Conservation (phyloP, 1,140 invertebrate genomes). For the Leucophenga varia region DNA sequence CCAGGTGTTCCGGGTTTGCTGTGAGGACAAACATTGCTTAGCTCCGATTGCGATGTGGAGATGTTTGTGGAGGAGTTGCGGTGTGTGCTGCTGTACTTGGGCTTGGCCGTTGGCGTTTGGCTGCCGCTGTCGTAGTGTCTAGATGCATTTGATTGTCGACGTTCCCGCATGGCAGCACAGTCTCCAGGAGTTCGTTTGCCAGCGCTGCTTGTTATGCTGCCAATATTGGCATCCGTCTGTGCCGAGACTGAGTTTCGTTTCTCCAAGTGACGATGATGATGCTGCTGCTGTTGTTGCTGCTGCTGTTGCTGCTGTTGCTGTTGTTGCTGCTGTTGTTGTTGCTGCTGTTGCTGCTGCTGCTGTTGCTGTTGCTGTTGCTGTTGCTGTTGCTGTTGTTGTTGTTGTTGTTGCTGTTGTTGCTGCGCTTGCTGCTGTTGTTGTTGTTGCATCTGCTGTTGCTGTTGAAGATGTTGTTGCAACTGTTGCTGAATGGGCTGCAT, state of each 20-base stretch:
- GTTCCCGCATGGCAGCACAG: slow-evolving; percentile 34
- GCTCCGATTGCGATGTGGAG: slow-evolving; percentile 48
- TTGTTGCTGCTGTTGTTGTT: slow-evolving; percentile 28
- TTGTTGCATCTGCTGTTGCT: slow-evolving; percentile 11
- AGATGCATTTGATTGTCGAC: slow-evolving; percentile 42
- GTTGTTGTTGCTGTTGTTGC: slow-evolving; percentile 25
- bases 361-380: slow-evolving; percentile 32
- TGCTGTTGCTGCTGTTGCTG: slow-evolving; percentile 37
- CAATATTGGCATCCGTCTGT: slow-evolving; percentile 48
- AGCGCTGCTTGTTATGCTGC: slow-evolving; percentile 32
- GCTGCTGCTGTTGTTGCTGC: slow-evolving; percentile 15
- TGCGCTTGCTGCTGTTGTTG: slow-evolving; percentile 15
- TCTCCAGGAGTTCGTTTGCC: slow-evolving; percentile 31
- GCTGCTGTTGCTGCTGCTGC: slow-evolving; percentile 27
- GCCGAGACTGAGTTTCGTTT: slow-evolving; percentile 52
- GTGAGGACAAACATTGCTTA: slow-evolving; percentile 53
- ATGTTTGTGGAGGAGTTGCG: slow-evolving; percentile 50
- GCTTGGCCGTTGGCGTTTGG: slow-evolving; percentile 41
- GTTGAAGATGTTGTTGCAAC: slow-evolving; percentile 17
- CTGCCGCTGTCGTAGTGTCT: slow-evolving; percentile 48
- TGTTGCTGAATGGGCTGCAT: slow-evolving; percentile 51
- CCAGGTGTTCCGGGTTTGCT: slow-evolving; percentile 37
- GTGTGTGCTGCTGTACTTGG: slow-evolving; percentile 46
- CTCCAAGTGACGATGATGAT: slow-evolving; percentile 19
- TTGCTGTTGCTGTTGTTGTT: slow-evolving; percentile 29